Evolutionary conservation across 2,888 invertebrate species (phyloP).

Genomic region (Macroteleia sp.): DNA sequence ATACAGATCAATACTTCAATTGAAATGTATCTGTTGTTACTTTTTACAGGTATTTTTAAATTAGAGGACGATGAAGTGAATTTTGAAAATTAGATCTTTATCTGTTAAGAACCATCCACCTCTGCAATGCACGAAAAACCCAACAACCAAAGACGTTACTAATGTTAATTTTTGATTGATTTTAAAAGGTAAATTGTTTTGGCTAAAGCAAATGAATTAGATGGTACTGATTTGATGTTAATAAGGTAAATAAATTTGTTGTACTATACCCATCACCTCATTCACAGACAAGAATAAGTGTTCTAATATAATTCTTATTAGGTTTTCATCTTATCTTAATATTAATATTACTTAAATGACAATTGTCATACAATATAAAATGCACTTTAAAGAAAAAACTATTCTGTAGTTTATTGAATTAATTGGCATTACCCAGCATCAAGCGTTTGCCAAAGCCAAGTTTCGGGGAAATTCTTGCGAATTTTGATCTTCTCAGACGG

Average conservation of each 20-base stretch:
- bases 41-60: too few species aligned
- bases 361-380: too few species aligned
- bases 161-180: slow-evolving; percentile 18
- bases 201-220: slow-evolving; percentile 28
- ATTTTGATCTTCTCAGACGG: slow-evolving; percentile 82
- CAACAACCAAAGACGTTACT: slow-evolving; percentile 46
- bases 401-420: slow-evolving; percentile 56
- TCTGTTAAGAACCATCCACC: slow-evolving; percentile 54
- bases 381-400: neutral
- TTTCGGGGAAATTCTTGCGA: slow-evolving; percentile 89
- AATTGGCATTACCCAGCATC: slow-evolving; percentile 86
- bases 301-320: slow-evolving; percentile 1
- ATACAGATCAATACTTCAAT: too few species aligned
- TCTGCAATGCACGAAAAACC: slow-evolving; percentile 52
- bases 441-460: slow-evolving; percentile 88
- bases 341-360: neutral
- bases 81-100: slow-evolving; percentile 27
- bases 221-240: slow-evolving; percentile 6
- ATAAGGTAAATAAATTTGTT: too few species aligned
- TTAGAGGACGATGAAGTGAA: slow-evolving; percentile 26
- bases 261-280: slow-evolving; percentile 37
- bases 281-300: neutral
- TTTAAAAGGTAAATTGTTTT: neutral
- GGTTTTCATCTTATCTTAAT: too few species aligned
- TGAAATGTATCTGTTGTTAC: too few species aligned